These are phyloP conservation scores for Arctia plantaginis DNA, from an alignment of 2,888 invertebrate genomes.

Conservation along the genomic window DNA sequence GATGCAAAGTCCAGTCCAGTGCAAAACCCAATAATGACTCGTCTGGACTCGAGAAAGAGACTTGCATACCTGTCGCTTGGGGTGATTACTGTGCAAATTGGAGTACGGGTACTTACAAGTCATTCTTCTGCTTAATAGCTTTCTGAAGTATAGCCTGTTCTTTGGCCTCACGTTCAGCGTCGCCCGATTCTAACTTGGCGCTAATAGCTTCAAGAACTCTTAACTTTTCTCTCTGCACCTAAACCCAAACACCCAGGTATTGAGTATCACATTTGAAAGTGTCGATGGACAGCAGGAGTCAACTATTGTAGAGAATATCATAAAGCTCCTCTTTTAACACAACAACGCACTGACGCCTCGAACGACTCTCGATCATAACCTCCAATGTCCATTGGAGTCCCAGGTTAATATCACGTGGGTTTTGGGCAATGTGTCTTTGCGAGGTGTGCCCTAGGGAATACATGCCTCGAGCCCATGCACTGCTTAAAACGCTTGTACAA, in stretches of 20 bases:
- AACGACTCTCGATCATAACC: too few species aligned
- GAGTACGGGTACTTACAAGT: slow-evolving; percentile 57
- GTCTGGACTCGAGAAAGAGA: neutral
- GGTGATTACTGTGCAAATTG: neutral
- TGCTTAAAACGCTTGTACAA: neutral
- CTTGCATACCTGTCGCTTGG: neutral
- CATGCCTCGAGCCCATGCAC: neutral
- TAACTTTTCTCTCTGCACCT: slow-evolving; percentile 74
- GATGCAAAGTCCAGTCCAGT: neutral
- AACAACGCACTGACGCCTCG: too few species aligned
- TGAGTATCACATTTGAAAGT: neutral
- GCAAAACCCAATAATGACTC: neutral
- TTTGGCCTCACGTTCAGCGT: slow-evolving; percentile 70
- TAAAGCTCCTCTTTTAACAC: too few species aligned
- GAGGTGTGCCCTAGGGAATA: too few species aligned
- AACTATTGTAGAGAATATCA: too few species aligned
- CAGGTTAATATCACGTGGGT: too few species aligned
- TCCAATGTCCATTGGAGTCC: neutral
- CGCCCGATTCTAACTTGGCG: slow-evolving; percentile 72
- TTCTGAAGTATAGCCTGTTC: slow-evolving; percentile 82
- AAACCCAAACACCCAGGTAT: slow-evolving; percentile 3
- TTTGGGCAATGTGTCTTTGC: too few species aligned
- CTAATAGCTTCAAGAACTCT: slow-evolving; percentile 79
- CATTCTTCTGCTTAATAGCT: slow-evolving; percentile 78
- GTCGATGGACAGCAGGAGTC: neutral